Evolutionary conservation across 2,888 invertebrate genomes (phyloP).

Genomic region (Volucella inanis): DNA sequence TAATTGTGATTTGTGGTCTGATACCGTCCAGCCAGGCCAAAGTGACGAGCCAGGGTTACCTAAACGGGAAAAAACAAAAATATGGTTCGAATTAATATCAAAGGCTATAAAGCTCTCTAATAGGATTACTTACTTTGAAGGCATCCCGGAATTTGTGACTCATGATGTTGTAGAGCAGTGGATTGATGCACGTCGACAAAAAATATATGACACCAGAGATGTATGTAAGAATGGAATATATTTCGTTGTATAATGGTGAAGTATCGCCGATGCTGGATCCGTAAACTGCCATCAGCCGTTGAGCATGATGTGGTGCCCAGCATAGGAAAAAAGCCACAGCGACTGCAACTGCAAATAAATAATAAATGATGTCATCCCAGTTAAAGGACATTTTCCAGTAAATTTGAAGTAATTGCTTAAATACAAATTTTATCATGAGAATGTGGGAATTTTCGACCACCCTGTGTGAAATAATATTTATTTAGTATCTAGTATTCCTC

Average conservation of each 20-base stretch:
- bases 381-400: conserved; percentile 16
- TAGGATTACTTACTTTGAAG: conserved; percentile 85
- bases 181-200: conserved; percentile 88
- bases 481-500: conserved; percentile 12
- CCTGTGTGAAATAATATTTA: conserved; percentile 8
- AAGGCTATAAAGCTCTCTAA: conserved; percentile 8
- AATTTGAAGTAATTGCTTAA: conserved; percentile 19
- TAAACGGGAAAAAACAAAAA: conserved; percentile 71
- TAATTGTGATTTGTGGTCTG: conserved; percentile 81
- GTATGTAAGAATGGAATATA: conserved; percentile 87
- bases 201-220: conserved; percentile 88
- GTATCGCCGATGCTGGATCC: conserved; percentile 82
- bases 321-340: conserved; percentile 93
- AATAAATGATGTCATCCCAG: conserved; percentile 14
- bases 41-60: conserved; percentile 82
- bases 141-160: conserved; percentile 88
- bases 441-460: not conserved
- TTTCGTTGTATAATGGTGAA: conserved; percentile 83
- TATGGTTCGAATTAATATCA: conserved; percentile 19
- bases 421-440: not conserved
- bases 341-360: conserved; percentile 88
- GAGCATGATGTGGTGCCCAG: conserved; percentile 96
- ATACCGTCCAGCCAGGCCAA: conserved; percentile 79
- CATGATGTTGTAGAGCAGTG: conserved; percentile 88
- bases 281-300: conserved; percentile 92